Conservation (phyloP, 2,888 invertebrate species). For the Idaea dimidiata region DNA sequence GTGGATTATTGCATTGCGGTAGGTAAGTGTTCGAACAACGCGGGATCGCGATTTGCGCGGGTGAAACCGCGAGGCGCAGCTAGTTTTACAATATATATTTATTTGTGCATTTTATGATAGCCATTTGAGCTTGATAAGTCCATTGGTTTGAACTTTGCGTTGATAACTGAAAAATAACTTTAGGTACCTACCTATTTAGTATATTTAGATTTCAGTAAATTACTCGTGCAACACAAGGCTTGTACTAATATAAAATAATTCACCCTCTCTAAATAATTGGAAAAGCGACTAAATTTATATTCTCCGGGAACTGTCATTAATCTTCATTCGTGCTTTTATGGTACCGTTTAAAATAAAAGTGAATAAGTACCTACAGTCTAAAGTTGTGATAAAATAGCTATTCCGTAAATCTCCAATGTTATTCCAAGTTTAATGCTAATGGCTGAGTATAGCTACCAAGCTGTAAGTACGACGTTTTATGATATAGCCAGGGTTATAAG, state of each 20-base stretch:
- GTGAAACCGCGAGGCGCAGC: too few relatives aligned
- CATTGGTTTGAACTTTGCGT: too few relatives aligned
- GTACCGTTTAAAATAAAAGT: conserved; percentile 19
- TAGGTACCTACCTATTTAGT: too few relatives aligned
- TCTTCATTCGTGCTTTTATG: conserved; percentile 25
- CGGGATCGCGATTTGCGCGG: too few relatives aligned
- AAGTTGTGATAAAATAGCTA: conserved; percentile 22
- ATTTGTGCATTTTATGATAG: too few relatives aligned
- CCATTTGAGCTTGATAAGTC: too few relatives aligned
- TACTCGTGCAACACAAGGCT: neutral
- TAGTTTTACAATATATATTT: too few relatives aligned
- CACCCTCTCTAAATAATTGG: conserved; percentile 14
- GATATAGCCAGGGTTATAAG: neutral
- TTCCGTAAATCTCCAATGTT: conserved; percentile 13
- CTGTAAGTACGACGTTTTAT: neutral
- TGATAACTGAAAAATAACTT: too few relatives aligned
- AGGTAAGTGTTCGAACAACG: too few relatives aligned
- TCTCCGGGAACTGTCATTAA: conserved; percentile 18
- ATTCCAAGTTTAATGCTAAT: conserved; percentile 10
- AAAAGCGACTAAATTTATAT: conserved; percentile 16
- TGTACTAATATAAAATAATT: conserved; percentile 9
- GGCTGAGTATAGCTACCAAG: neutral
- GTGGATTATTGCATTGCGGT: too few relatives aligned
- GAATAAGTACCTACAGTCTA: conserved; percentile 9
- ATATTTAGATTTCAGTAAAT: neutral